Evolutionary conservation across 2,113 vertebrate genomes (phyloP).

Genomic region (Neodontobutis hainanensis): DNA sequence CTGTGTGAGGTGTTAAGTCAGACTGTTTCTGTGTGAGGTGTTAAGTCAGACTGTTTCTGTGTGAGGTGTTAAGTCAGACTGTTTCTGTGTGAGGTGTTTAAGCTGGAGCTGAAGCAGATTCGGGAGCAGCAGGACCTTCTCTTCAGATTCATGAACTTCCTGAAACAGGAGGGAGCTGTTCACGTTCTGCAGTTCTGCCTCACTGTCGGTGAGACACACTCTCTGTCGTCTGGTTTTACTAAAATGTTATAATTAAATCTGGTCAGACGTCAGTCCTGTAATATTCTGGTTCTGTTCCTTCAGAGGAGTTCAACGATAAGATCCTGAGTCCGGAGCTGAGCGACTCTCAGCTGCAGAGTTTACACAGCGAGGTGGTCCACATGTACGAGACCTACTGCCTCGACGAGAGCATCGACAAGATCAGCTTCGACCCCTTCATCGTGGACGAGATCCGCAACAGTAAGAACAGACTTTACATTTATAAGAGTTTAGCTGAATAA

Average conservation of each 20-base stretch:
- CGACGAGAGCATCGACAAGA: conserved; percentile 95
- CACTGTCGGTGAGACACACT: conserved; percentile 84
- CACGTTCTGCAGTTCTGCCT: conserved; percentile 97
- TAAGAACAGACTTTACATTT: conserved; percentile 68
- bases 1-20: too few relatives aligned
- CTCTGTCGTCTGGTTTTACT: not conserved
- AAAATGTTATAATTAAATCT: too few relatives aligned
- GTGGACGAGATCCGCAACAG: conserved; percentile 91
- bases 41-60: too few relatives aligned
- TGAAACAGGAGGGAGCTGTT: conserved; percentile 96
- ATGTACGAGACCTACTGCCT: conserved; percentile 93
- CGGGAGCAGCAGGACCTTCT: conserved; percentile 93
- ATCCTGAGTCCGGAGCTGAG: conserved; percentile 91
- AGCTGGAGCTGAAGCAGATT: conserved; percentile 93
- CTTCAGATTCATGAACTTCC: conserved; percentile 97
- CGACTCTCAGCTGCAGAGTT: conserved; percentile 84
- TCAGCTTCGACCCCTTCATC: conserved; percentile 89
- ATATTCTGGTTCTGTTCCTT: not conserved
- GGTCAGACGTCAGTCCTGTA: not conserved
- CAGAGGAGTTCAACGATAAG: conserved; percentile 97
- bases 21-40: too few relatives aligned
- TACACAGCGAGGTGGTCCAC: conserved; percentile 90
- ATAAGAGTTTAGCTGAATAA: too few relatives aligned
- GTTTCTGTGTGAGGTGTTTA: conserved; percentile 82
- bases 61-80: too few relatives aligned